phyloP scores from a whole-genome alignment of 2,113 vertebrate species.

The Columbina picui region DNA sequence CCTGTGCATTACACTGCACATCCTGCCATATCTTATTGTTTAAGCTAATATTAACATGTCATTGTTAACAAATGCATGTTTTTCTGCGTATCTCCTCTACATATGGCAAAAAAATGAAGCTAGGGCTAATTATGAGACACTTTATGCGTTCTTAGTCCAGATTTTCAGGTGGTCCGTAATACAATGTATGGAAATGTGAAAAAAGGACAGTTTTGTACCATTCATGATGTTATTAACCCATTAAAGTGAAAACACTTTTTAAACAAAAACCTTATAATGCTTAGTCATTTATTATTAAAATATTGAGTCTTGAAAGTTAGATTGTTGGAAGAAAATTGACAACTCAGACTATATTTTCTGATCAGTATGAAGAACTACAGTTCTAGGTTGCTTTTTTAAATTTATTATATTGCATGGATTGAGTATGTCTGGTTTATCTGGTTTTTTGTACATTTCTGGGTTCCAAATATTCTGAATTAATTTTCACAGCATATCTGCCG shows the following conservation, averaged over 20 bases:
- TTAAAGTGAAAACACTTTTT: constrained; percentile 82
- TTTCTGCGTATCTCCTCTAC: constrained; percentile 59
- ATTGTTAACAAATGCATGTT: constrained; percentile 75
- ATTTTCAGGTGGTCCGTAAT: constrained; percentile 78
- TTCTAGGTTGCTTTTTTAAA: neutral
- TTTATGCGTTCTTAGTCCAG: constrained; percentile 76
- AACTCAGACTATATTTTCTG: neutral
- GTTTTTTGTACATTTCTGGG: neutral
- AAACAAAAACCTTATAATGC: constrained; percentile 75
- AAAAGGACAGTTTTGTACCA: constrained; percentile 81
- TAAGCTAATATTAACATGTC: constrained; percentile 60
- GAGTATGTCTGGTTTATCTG: neutral
- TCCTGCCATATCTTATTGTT: constrained; percentile 60
- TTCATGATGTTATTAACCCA: constrained; percentile 83
- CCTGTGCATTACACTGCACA: constrained; percentile 56
- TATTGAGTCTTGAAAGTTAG: neutral
- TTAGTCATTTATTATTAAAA: constrained; percentile 62
- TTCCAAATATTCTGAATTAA: neutral
- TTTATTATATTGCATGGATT: neutral
- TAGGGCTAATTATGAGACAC: constrained; percentile 74
- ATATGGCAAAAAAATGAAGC: constrained; percentile 66
- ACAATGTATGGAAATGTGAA: constrained; percentile 81
- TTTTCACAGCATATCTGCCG: neutral
- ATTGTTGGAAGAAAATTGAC: neutral
- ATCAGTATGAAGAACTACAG: neutral